Evolutionary conservation across 2,797 vertebrate genomes (phyloP), one percentile per base, ranked within the genome.

Genomic region (Ara ararauna): DNA sequence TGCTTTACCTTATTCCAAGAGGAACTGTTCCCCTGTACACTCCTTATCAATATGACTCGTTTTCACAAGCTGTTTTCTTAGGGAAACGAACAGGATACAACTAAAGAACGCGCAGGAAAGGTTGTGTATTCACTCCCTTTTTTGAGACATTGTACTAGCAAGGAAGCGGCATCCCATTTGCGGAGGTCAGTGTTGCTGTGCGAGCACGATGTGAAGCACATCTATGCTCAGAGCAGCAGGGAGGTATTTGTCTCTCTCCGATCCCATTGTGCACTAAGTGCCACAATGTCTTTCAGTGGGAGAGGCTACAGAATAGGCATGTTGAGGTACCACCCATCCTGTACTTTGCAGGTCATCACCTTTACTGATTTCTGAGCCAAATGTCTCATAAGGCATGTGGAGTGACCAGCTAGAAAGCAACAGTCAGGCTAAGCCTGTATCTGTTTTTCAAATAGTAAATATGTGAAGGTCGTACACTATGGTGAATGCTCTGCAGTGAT

Each of bases 11-110:
- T 85, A 22, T 80, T 93, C 9, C 40, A 32, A 29, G 72, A 27
- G 56, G 22, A 79, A 27, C 24, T 20, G 30, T 73, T 76, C 56
- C 64, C 22, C 60, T 45, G 19, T 61, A 29, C 10, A 1, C 18
- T 89, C 21, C 26, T 56, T 62, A 27, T 47, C 32, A 50, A 40
- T 47, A 61, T 13, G 42, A 65, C 30, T 51, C 0, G 3, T 82
- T 95, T 91, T 79, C 38, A n/a, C 40, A 68, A 66, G 64, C 54
- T 61, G 58, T 79, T 76, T 92, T 83, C 71, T 47, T 68, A 85
- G 61, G 71, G 45, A 87, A 92, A 64, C 1, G 6, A 76, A 24
- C 81, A 94, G 88, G 92, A 89, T 95, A 22, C 58, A 66, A 32
- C 30, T 64, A 23, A 85, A 91, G 51, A 44, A 42, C 1, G 2